These are phyloP conservation scores for Neofelis nebulosa DNA, from an alignment of 2,113 vertebrate species.

Conservation along the genomic window DNA sequence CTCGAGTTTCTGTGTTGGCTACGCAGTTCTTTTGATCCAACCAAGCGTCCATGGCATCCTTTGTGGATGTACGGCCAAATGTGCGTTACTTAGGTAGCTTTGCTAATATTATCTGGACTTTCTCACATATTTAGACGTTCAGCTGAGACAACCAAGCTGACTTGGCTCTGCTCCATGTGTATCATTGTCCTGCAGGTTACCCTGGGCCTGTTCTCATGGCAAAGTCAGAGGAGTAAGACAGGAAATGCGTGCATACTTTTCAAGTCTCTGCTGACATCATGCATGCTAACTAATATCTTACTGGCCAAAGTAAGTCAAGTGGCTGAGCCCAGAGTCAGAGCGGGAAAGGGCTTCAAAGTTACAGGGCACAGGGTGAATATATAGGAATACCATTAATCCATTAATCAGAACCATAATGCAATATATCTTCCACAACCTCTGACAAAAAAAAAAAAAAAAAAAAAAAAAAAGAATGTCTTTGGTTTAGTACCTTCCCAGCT, in stretches of 20 bases:
- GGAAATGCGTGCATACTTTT: neutral
- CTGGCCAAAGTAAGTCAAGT: constrained; percentile 34
- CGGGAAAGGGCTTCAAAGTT: neutral
- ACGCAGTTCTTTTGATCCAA: neutral
- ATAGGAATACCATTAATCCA: neutral
- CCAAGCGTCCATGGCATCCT: neutral
- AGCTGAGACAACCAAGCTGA: neutral
- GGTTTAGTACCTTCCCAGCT: neutral
- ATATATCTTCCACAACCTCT: neutral
- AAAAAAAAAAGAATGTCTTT: neutral
- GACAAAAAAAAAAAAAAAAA: neutral
- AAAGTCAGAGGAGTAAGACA: constrained; percentile 21
- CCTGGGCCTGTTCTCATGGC: neutral
- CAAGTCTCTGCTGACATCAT: neutral
- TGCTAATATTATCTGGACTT: neutral
- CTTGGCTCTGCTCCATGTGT: neutral
- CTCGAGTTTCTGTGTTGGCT: neutral
- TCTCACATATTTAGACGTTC: neutral
- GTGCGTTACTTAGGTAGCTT: neutral
- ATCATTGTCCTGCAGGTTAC: neutral
- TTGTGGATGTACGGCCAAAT: neutral
- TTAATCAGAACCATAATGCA: neutral
- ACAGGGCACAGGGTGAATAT: neutral
- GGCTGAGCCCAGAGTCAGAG: neutral
- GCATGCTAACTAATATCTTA: neutral